Evolutionary conservation across 2,888 invertebrate genomes (phyloP).

Genomic region (Nephrotoma appendiculata): DNA sequence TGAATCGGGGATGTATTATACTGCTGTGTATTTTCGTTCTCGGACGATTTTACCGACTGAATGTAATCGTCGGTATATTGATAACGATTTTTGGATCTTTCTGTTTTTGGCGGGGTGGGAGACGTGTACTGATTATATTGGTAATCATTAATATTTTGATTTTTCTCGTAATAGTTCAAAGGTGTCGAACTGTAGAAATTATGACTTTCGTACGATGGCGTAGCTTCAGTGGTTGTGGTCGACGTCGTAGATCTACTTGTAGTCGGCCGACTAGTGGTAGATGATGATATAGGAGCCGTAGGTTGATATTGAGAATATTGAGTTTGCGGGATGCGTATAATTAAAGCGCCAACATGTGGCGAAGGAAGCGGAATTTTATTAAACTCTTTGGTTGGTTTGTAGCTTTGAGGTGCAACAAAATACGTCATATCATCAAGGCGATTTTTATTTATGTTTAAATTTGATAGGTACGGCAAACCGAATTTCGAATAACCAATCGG

Average conservation of each 20-base stretch:
- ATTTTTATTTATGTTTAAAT: conserved; percentile 48
- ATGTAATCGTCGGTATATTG: neutral
- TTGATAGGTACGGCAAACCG: conserved; percentile 68
- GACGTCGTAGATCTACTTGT: conserved; percentile 1
- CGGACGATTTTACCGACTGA: conserved; percentile 7
- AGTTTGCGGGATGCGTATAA: conserved; percentile 40
- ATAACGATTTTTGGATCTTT: conserved; percentile 5
- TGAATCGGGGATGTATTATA: neutral
- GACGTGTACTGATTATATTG: conserved; percentile 2
- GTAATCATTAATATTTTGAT: neutral
- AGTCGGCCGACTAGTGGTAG: neutral
- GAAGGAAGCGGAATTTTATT: conserved; percentile 75
- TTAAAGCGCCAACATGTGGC: conserved; percentile 75
- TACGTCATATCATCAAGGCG: conserved; percentile 61
- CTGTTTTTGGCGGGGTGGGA: conserved; percentile 5
- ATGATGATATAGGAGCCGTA: conserved; percentile 9
- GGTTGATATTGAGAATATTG: conserved; percentile 14
- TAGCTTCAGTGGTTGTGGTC: neutral
- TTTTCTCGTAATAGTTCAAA: neutral
- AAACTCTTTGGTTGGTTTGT: conserved; percentile 69
- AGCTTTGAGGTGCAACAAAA: conserved; percentile 74
- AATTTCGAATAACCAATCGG: conserved; percentile 64
- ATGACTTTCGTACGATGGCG: neutral
- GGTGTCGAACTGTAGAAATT: conserved; percentile 1
- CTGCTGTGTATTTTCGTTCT: neutral